Percentiles rank a stretch among this genome's conserved stretches.
Conservation (phyloP, 2,888 invertebrate species). For the Stenodera caucasica region DNA sequence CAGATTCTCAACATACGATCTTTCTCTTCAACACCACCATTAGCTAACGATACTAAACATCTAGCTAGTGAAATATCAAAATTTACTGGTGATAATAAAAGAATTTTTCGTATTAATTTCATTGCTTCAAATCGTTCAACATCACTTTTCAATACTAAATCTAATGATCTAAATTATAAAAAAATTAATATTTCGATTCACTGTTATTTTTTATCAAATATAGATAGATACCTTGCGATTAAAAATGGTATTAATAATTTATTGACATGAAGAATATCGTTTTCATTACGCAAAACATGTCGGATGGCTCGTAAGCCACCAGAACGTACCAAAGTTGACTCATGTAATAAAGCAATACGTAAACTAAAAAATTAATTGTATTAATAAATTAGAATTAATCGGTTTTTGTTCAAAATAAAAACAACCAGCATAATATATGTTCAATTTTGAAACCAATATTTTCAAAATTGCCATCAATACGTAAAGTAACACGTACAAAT, state of each 20-base stretch:
- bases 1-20: slow-evolving; percentile 84
- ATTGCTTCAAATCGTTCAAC: slow-evolving; percentile 90
- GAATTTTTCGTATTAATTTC: slow-evolving; percentile 75
- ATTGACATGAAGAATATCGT: slow-evolving; percentile 78
- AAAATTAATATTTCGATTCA: too few species aligned
- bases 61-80: slow-evolving; percentile 78
- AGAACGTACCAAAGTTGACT: slow-evolving; percentile 87
- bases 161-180: slow-evolving; percentile 78
- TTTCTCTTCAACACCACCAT: slow-evolving; percentile 76
- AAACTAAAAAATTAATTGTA: slow-evolving; percentile 76
- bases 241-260: slow-evolving; percentile 82
- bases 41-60: slow-evolving; percentile 80
- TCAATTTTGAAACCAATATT: slow-evolving; percentile 74
- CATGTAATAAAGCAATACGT: slow-evolving; percentile 80
- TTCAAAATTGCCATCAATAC: slow-evolving; percentile 62
- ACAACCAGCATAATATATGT: slow-evolving; percentile 79
- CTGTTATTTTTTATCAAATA: not conserved
- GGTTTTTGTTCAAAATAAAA: too few species aligned
- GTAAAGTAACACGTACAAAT: slow-evolving; percentile 76
- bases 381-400: too few species aligned
- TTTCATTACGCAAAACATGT: slow-evolving; percentile 76
- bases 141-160: slow-evolving; percentile 87
- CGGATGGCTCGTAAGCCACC: slow-evolving; percentile 85
- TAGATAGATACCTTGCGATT: slow-evolving; percentile 72
- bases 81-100: slow-evolving; percentile 65